Evolutionary conservation across 1,140 invertebrate genomes (phyloP).

Genomic region (Caenorhabditis briggsae): DNA sequence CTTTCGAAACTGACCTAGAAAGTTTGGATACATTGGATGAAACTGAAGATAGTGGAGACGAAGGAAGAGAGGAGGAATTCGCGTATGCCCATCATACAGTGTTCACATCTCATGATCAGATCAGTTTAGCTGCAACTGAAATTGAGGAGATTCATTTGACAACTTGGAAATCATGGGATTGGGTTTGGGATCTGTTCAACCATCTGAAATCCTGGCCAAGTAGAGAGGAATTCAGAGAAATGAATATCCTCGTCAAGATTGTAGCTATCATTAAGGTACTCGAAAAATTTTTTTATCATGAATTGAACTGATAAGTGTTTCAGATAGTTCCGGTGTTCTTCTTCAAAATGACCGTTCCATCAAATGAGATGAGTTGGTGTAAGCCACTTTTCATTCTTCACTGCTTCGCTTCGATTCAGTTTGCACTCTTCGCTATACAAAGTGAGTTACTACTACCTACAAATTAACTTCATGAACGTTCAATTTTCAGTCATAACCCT

Average conservation of each 20-base stretch:
- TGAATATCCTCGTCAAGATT: constrained; percentile 34
- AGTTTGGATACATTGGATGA: constrained; percentile 8
- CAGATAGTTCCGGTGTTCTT: constrained; percentile 81
- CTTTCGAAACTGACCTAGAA: constrained; percentile 37
- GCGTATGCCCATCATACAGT: constrained; percentile 42
- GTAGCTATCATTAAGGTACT: background rate
- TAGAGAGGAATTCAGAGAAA: background rate
- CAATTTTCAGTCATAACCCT: constrained; percentile 57
- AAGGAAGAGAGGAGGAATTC: constrained; percentile 42
- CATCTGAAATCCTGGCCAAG: constrained; percentile 57
- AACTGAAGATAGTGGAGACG: constrained; percentile 22
- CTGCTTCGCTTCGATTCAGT: constrained; percentile 80
- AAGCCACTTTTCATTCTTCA: constrained; percentile 81
- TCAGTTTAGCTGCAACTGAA: constrained; percentile 35
- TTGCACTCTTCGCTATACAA: constrained; percentile 75
- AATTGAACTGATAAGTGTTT: constrained; percentile 67
- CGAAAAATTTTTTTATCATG: background rate
- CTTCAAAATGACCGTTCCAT: constrained; percentile 82
- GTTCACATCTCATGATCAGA: constrained; percentile 33
- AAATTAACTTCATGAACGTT: constrained; percentile 1
- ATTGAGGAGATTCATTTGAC: background rate
- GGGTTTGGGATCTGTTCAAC: constrained; percentile 34
- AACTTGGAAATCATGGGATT: constrained; percentile 48
- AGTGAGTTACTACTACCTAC: constrained; percentile 3
- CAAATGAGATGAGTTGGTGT: constrained; percentile 83